These are phyloP conservation scores for Zygogramma bicolorata DNA, from an alignment of 2,888 invertebrate genomes.

Conservation along the genomic window DNA sequence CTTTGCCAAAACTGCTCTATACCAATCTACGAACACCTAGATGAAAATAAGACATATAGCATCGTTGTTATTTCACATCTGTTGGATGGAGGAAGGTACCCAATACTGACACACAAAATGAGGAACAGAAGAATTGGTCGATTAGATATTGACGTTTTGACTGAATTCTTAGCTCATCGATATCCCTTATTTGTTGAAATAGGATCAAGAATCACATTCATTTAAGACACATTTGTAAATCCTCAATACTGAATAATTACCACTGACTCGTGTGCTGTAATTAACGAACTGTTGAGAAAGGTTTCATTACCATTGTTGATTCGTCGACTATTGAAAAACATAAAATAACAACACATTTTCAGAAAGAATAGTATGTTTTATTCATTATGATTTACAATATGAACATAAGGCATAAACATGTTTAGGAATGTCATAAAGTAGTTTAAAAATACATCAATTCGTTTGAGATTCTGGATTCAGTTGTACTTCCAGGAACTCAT, in stretches of 20 bases:
- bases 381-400: slow-evolving; percentile 13
- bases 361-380: slow-evolving; percentile 15
- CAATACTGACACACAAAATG: slow-evolving; percentile 68
- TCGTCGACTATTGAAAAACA: neutral
- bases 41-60: slow-evolving; percentile 71
- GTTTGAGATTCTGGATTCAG: neutral
- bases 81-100: slow-evolving; percentile 75
- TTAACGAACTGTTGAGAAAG: too few relatives aligned
- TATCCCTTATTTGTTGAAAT: slow-evolving; percentile 68
- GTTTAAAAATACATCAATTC: neutral
- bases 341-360: neutral
- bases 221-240: neutral
- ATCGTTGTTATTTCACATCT: slow-evolving; percentile 75
- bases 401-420: slow-evolving; percentile 17
- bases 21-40: slow-evolving; percentile 74
- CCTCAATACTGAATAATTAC: neutral
- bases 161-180: slow-evolving; percentile 68
- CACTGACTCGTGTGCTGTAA: too few relatives aligned
- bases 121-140: slow-evolving; percentile 67
- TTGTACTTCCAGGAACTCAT: neutral
- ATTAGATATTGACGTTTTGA: slow-evolving; percentile 70
- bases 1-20: slow-evolving; percentile 75
- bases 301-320: too few relatives aligned
- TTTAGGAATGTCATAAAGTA: slow-evolving; percentile 15
- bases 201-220: slow-evolving; percentile 69